Percentiles rank a stretch among this genome's conserved stretches.
Conservation (phyloP, 35 echinoderm and acorn worm species). For the Amphiura filiformis region DNA sequence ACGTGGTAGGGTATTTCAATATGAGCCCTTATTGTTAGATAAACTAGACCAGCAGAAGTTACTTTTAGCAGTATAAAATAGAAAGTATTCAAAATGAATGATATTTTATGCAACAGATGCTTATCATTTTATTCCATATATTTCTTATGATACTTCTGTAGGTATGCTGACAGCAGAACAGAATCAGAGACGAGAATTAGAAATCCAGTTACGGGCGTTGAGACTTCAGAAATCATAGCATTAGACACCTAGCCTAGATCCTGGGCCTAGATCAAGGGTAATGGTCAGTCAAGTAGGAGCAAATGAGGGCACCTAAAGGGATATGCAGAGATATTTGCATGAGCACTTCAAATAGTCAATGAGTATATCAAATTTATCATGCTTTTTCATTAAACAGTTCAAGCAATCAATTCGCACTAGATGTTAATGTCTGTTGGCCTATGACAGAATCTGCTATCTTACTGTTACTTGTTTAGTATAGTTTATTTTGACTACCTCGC, state of each 20-base stretch:
- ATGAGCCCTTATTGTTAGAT: background rate
- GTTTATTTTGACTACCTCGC: too few species aligned
- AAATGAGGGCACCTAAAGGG: too few species aligned
- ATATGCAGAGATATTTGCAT: too few species aligned
- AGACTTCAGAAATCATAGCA: slow-evolving; percentile 31
- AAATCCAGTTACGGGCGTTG: slow-evolving; percentile 42
- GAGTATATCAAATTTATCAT: too few species aligned
- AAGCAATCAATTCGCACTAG: too few species aligned
- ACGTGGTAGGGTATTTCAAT: too few species aligned
- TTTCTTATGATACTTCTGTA: slow-evolving; percentile 5
- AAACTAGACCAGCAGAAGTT: background rate
- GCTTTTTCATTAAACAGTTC: too few species aligned
- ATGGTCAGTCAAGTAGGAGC: too few species aligned
- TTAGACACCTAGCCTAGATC: background rate
- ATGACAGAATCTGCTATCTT: too few species aligned
- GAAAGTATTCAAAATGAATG: background rate
- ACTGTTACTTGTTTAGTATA: too few species aligned
- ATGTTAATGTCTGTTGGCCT: too few species aligned
- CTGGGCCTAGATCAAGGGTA: background rate
- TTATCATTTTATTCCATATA: background rate
- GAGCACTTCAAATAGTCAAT: too few species aligned
- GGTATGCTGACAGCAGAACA: slow-evolving; percentile 25
- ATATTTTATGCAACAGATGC: background rate
- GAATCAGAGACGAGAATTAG: slow-evolving; percentile 21
- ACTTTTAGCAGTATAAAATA: background rate